Evolutionary conservation across 2,888 invertebrate genomes (phyloP).

Genomic region (Clunio marinus): DNA sequence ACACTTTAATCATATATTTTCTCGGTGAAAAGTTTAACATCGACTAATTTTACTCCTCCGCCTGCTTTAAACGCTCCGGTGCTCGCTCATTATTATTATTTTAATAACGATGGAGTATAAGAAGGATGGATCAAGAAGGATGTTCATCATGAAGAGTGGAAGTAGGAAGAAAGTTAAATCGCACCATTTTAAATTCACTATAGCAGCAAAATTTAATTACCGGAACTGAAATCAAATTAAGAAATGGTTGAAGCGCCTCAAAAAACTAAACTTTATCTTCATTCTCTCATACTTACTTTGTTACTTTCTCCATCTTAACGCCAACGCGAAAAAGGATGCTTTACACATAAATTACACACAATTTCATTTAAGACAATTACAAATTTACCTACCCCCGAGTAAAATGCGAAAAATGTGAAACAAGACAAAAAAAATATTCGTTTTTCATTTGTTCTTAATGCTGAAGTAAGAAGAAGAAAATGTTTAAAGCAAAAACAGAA

Average conservation of each 20-base stretch:
- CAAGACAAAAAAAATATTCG: not conserved
- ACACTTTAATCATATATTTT: not conserved
- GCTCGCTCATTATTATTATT: slow-evolving; percentile 12
- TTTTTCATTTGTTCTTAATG: too few relatives aligned
- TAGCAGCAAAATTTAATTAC: slow-evolving; percentile 34
- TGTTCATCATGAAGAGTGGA: not conserved
- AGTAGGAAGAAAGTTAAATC: too few relatives aligned
- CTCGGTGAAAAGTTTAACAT: not conserved
- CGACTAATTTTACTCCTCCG: too few relatives aligned
- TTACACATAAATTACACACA: slow-evolving; percentile 12
- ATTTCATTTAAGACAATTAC: slow-evolving; percentile 4
- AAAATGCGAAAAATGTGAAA: not conserved
- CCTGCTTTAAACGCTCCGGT: slow-evolving; percentile 14
- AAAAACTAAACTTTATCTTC: not conserved
- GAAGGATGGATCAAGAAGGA: not conserved
- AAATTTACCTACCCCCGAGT: slow-evolving; percentile 2
- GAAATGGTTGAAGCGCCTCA: not conserved
- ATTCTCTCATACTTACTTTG: not conserved
- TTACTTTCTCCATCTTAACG: not conserved
- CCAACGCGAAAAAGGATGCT: not conserved
- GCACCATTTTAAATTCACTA: slow-evolving; percentile 23
- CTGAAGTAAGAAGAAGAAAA: too few relatives aligned
- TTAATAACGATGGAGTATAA: not conserved
- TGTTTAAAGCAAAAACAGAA: not conserved
- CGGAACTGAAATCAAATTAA: slow-evolving; percentile 34